These are phyloP conservation scores for Hirtodrosophila duncani DNA, from an alignment of 2,888 invertebrate genomes.

Conservation along the genomic window DNA sequence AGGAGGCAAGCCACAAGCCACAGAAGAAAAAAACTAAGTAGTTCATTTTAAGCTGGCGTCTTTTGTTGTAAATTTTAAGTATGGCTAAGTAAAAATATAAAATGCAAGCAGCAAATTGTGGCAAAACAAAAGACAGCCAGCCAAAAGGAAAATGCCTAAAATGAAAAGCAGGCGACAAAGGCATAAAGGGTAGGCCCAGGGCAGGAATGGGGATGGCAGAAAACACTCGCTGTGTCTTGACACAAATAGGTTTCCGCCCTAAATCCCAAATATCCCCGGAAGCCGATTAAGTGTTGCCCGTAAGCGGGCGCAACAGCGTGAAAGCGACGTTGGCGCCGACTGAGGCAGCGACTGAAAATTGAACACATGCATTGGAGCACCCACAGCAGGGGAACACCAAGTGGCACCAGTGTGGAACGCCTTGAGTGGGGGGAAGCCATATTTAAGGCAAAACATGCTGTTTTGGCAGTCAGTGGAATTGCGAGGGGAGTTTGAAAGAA, in stretches of 20 bases:
- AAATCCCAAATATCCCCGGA: conserved; percentile 73
- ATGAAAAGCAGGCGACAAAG: conserved; percentile 54
- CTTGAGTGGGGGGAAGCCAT: not conserved
- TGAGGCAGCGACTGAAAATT: conserved; percentile 48
- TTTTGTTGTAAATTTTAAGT: conserved; percentile 69
- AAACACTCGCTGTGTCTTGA: conserved; percentile 58
- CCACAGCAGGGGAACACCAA: not conserved
- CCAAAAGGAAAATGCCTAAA: conserved; percentile 54
- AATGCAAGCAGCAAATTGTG: conserved; percentile 68
- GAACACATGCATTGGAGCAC: conserved; percentile 33
- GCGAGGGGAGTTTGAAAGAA: conserved; percentile 7
- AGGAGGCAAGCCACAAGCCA: conserved; percentile 8
- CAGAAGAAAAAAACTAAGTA: conserved; percentile 53
- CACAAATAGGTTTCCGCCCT: conserved; percentile 72
- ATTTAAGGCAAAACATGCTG: conserved; percentile 55
- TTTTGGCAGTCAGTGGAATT: conserved; percentile 34
- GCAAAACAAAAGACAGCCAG: conserved; percentile 58
- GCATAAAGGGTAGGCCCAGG: not conserved
- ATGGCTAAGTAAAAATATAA: conserved; percentile 66
- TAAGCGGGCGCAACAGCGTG: conserved; percentile 66
- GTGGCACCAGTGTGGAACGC: not conserved
- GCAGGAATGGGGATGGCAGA: conserved; percentile 1
- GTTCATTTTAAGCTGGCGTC: conserved; percentile 62
- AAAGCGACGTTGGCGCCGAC: conserved; percentile 30
- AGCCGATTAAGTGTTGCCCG: conserved; percentile 73